These are phyloP conservation scores for Quadroppia sp. DNA, from an alignment of 2,888 invertebrate species.

Conservation along the genomic window DNA sequence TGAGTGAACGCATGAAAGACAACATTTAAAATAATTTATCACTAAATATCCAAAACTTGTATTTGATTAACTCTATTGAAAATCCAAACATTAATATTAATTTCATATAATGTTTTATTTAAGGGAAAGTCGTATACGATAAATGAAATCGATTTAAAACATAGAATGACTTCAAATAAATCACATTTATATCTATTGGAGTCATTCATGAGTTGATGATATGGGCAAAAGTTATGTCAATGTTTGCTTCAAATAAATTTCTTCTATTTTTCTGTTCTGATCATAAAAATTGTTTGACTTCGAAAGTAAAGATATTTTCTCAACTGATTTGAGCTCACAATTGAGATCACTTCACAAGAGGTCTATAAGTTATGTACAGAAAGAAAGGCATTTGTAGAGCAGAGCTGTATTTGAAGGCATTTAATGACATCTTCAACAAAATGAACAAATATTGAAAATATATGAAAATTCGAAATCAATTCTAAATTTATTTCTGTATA, in stretches of 20 bases:
- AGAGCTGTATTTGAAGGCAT: no score
- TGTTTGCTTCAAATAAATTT: conserved; percentile 20
- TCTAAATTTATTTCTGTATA: no score
- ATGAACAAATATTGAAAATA: no score
- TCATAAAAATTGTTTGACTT: conserved; percentile 13
- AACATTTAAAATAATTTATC: no score
- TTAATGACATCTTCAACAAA: no score
- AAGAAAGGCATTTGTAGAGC: no score
- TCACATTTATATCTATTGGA: not conserved
- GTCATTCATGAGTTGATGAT: not conserved
- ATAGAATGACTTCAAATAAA: not conserved
- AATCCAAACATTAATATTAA: not conserved
- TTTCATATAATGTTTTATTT: not conserved
- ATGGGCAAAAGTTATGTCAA: conserved; percentile 23
- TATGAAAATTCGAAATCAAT: no score
- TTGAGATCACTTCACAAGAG: not conserved
- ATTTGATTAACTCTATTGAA: no score
- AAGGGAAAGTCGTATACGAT: not conserved
- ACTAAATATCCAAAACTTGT: no score
- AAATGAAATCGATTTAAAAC: not conserved
- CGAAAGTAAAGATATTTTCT: not conserved
- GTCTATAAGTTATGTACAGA: no score
- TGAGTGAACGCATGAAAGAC: no score
- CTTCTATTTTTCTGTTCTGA: not conserved
- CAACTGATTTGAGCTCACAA: not conserved